Evolutionary conservation across 2,888 invertebrate genomes (phyloP).

Genomic region (Nephrotoma appendiculata): DNA sequence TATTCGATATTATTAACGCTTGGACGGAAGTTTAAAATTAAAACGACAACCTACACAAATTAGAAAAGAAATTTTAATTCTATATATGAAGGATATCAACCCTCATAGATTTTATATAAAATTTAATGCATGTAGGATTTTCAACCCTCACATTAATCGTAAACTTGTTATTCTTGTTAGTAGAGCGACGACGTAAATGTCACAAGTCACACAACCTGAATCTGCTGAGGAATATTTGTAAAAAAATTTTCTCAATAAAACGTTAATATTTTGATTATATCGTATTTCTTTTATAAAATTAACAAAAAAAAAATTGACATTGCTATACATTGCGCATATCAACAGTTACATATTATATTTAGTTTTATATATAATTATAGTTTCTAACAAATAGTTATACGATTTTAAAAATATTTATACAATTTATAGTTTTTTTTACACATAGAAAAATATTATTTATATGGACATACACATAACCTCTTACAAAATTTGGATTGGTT

Average conservation of each 20-base stretch:
- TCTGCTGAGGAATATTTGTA: not conserved
- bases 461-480: not conserved
- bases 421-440: not conserved
- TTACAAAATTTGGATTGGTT: not conserved
- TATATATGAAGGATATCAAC: no score
- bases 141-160: no score
- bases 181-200: no score
- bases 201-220: no score
- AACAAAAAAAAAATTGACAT: not conserved
- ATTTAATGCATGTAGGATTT: no score
- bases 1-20: no score
- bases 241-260: not conserved
- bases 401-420: not conserved
- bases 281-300: not conserved
- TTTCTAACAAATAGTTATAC: not conserved
- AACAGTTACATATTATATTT: not conserved
- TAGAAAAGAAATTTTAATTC: no score
- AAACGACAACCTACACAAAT: no score
- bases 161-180: no score
- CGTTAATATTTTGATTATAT: not conserved
- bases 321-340: not conserved
- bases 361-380: not conserved
- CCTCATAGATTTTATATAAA: no score
- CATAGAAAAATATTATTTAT: not conserved
- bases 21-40: no score